Conservation (phyloP, 2,888 invertebrate genomes). For the Drosophila barbarae region DNA sequence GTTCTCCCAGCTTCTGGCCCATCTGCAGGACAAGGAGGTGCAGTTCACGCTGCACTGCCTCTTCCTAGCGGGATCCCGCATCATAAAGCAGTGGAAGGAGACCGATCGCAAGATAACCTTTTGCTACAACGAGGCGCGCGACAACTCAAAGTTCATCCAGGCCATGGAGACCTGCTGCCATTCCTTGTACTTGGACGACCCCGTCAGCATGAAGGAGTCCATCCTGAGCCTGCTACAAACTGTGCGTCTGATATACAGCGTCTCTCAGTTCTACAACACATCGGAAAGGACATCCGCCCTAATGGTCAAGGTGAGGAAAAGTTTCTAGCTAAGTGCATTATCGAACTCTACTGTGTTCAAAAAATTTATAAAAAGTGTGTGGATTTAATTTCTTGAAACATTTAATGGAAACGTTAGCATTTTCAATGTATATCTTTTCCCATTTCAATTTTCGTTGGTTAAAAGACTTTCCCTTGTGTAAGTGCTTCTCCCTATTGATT, state of each 20-base stretch:
- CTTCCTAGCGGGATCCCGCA: conserved; percentile 87
- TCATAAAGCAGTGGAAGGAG: conserved; percentile 90
- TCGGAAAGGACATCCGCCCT: conserved; percentile 97
- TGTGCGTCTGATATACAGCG: conserved; percentile 94
- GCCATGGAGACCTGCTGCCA: conserved; percentile 97
- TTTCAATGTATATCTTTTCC: neutral
- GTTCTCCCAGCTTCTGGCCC: conserved; percentile 91
- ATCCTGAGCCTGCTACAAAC: conserved; percentile 94
- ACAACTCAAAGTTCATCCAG: conserved; percentile 96
- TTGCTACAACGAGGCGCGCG: conserved; percentile 96
- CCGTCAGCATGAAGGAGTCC: conserved; percentile 94
- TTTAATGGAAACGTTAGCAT: no score
- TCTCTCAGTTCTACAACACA: conserved; percentile 97
- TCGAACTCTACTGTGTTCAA: neutral
- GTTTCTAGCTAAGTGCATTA: no score
- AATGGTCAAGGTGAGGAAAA: conserved; percentile 91
- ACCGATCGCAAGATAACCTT: conserved; percentile 94
- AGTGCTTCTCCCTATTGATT: neutral
- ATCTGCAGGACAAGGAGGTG: conserved; percentile 88
- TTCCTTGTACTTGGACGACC: conserved; percentile 94
- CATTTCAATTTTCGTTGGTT: neutral
- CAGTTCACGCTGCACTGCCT: conserved; percentile 88
- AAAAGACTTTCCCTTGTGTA: conserved; percentile 2
- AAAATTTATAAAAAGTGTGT: neutral
- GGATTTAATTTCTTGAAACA: neutral